Conservation (phyloP, 1,140 invertebrate genomes). For the Magallana gigas region DNA sequence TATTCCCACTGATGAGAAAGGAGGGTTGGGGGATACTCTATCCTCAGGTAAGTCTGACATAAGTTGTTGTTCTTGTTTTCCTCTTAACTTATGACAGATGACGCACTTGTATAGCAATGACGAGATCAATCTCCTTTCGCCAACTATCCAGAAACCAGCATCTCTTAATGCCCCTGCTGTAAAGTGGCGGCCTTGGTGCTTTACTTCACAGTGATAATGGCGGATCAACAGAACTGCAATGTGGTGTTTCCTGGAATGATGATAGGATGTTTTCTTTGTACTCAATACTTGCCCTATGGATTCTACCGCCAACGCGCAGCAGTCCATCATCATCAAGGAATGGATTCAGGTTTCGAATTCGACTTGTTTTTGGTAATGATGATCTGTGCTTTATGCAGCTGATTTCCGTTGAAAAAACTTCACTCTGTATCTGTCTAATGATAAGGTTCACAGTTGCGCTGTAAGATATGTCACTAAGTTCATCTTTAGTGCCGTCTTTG, state of each 20-base stretch:
- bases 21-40: too few species aligned
- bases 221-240: slow-evolving; percentile 48
- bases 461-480: too few species aligned
- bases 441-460: not conserved
- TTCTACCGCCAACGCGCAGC: slow-evolving; percentile 58
- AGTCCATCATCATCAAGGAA: slow-evolving; percentile 20
- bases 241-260: slow-evolving; percentile 59
- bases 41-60: too few species aligned
- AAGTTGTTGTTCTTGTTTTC: too few species aligned
- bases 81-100: too few species aligned
- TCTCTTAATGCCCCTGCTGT: slow-evolving; percentile 51
- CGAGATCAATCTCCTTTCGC: slow-evolving; percentile 41
- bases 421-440: slow-evolving; percentile 15
- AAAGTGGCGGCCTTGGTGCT: not conserved
- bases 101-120: too few species aligned
- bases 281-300: slow-evolving; percentile 1
- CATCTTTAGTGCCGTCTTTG: not conserved
- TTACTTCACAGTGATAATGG: slow-evolving; percentile 54
- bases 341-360: not conserved
- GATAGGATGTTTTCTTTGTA: slow-evolving; percentile 50
- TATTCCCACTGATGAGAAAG: too few species aligned
- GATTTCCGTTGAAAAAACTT: not conserved
- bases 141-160: slow-evolving; percentile 60
- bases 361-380: not conserved
- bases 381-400: not conserved